Evolutionary conservation across 2,888 invertebrate genomes (phyloP), one percentile per base, ranked within the genome.

Genomic region (Ptycholaimellus sp.): DNA sequence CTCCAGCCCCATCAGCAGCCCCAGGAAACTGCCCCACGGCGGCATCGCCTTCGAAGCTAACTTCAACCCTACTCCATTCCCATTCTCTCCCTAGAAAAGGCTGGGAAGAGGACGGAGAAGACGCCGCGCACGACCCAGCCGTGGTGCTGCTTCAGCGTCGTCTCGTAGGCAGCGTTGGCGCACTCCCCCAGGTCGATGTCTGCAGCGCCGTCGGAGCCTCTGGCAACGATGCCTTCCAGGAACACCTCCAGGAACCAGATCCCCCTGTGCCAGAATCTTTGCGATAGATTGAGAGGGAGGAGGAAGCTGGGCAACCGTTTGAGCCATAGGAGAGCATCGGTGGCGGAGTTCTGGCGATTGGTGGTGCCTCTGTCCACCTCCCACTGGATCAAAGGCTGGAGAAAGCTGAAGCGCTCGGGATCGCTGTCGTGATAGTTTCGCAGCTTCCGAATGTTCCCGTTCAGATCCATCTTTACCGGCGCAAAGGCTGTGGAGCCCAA

Each of bases 381-480:
- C 35, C 45, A 42, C 17, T 42, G 17, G 3, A 61, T 49, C 35
- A 61, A 54, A 11, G 49, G 48, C 43, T 61, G 59, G 17, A 61
- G 40, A 2, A 58, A 55, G 3, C 34, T 38, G 39, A 54, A 59
- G n/a, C 44, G 35, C 13, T 44, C 46, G 2, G 54, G 50, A 41
- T 56, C 45, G n/a, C 46, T 48, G n/a, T 47, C 46, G 39, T 55
- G 56, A 42, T 60, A 59, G 31, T 56, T 54, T 25, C 51, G 44
- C 9, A 61, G 50, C 56, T 61, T 61, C 61, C 60, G 46, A 11
- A 59, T 56, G 46, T 60, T 60, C 22, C 59, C 59, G 33, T 53
- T 48, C 35, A 60, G 53, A 44, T 60, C 60, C 49, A 59, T 51
- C 45, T 58, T 59, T 4, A 60, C 56, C 6, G 60, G 59, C 28